phyloP scores from a whole-genome alignment of 1,140 invertebrate species.

The Pseudomyrmex sp. region DNA sequence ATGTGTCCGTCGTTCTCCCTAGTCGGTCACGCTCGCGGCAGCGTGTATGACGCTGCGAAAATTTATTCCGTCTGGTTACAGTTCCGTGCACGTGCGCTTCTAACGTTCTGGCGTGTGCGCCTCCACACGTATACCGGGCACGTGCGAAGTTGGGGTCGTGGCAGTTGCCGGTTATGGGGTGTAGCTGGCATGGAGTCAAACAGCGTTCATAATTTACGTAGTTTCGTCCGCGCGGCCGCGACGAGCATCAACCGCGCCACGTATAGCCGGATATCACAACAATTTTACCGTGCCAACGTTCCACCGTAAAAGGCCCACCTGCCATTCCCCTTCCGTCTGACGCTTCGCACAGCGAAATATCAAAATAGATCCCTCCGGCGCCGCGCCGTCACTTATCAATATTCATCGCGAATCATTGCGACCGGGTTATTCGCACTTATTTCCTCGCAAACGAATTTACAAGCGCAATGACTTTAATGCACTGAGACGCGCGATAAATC shows the following conservation, averaged over 20 bases:
- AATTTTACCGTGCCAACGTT: slow-evolving; percentile 67
- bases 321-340: slow-evolving; percentile 21
- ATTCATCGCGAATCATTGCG: slow-evolving; percentile 55
- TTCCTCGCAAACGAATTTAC: slow-evolving; percentile 35
- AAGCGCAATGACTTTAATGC: slow-evolving; percentile 42
- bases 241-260: slow-evolving; percentile 51
- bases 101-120: neutral
- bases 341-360: slow-evolving; percentile 37
- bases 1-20: slow-evolving; percentile 11
- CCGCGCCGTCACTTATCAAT: slow-evolving; percentile 54
- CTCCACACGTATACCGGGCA: slow-evolving; percentile 38
- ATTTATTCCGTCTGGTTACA: slow-evolving; percentile 75
- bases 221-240: slow-evolving; percentile 75
- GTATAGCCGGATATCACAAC: slow-evolving; percentile 71
- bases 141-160: slow-evolving; percentile 53
- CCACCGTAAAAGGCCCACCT: slow-evolving; percentile 48
- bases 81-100: slow-evolving; percentile 24
- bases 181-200: slow-evolving; percentile 82
- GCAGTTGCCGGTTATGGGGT: slow-evolving; percentile 74
- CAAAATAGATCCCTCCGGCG: slow-evolving; percentile 48
- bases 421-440: slow-evolving; percentile 49
- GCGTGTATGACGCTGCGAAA: slow-evolving; percentile 72
- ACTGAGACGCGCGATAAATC: slow-evolving; percentile 1
- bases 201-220: slow-evolving; percentile 82
- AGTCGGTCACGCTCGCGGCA: slow-evolving; percentile 62